Conservation (phyloP, 1,140 invertebrate genomes). For the Apocrypta bakeri region DNA sequence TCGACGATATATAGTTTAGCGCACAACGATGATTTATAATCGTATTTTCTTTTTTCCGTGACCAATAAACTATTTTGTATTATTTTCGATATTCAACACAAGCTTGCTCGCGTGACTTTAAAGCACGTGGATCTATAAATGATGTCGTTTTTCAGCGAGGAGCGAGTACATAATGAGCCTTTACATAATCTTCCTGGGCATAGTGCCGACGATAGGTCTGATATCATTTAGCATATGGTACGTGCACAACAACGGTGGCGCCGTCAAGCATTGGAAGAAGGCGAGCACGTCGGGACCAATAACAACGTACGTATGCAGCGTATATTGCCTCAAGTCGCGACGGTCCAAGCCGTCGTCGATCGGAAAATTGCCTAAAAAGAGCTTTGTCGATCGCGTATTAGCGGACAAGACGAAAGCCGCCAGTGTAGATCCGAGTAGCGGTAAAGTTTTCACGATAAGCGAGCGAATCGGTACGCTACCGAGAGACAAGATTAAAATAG, state of each 20-base stretch:
- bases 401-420: slow-evolving; percentile 48
- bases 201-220: slow-evolving; percentile 82
- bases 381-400: slow-evolving; percentile 56
- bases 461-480: slow-evolving; percentile 51
- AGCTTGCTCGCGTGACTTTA: no score
- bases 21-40: no score
- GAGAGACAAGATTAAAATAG: slow-evolving; percentile 69
- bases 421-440: slow-evolving; percentile 1
- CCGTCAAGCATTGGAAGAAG: slow-evolving; percentile 81
- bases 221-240: slow-evolving; percentile 83
- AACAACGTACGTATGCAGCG: slow-evolving; percentile 82
- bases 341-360: slow-evolving; percentile 1
- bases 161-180: slow-evolving; percentile 83
- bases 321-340: slow-evolving; percentile 62
- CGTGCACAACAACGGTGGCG: slow-evolving; percentile 79
- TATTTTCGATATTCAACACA: no score
- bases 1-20: no score
- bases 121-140: no score
- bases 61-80: no score
- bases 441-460: slow-evolving; percentile 64
- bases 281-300: slow-evolving; percentile 71
- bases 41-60: no score
- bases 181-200: slow-evolving; percentile 88
- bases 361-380: slow-evolving; percentile 36
- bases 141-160: slow-evolving; percentile 76